Evolutionary conservation across 2,113 vertebrate species (phyloP).

Genomic region (Archocentrus centrarchus): DNA sequence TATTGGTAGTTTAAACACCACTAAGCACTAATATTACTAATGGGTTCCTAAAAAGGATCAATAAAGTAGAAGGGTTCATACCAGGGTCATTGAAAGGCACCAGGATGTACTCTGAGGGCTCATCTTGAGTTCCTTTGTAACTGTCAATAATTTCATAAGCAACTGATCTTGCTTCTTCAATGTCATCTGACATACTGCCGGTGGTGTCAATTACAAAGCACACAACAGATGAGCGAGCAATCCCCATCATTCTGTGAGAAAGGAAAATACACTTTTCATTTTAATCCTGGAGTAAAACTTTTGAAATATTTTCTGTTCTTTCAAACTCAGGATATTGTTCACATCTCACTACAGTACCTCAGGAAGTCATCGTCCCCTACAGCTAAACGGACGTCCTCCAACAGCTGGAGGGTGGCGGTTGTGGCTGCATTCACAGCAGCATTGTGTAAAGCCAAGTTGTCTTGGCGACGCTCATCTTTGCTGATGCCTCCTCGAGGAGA

Average conservation of each 20-base stretch:
- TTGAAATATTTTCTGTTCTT: no score
- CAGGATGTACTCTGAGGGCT: constrained; percentile 82
- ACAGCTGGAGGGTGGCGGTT: constrained; percentile 67
- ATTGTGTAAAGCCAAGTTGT: constrained; percentile 64
- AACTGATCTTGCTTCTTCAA: constrained; percentile 57
- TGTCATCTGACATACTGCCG: constrained; percentile 79
- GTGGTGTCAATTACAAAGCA: constrained; percentile 83
- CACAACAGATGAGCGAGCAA: constrained; percentile 77
- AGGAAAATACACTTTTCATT: no score
- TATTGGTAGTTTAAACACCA: not conserved
- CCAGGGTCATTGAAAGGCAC: constrained; percentile 83
- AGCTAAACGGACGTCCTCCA: no score
- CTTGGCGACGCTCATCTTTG: constrained; percentile 70
- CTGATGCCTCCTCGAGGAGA: constrained; percentile 75
- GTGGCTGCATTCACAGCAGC: constrained; percentile 71
- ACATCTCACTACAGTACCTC: no score
- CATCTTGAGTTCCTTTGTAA: constrained; percentile 78
- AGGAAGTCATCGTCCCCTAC: no score
- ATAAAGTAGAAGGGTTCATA: constrained; percentile 26
- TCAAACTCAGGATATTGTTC: no score
- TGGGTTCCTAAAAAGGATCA: not conserved
- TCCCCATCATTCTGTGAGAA: constrained; percentile 82
- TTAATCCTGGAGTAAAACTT: no score
- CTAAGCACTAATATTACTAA: not conserved
- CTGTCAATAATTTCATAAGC: constrained; percentile 73